These are phyloP conservation scores for Pygocentrus nattereri DNA, from an alignment of 2,797 vertebrate species.

Conservation along the genomic window DNA sequence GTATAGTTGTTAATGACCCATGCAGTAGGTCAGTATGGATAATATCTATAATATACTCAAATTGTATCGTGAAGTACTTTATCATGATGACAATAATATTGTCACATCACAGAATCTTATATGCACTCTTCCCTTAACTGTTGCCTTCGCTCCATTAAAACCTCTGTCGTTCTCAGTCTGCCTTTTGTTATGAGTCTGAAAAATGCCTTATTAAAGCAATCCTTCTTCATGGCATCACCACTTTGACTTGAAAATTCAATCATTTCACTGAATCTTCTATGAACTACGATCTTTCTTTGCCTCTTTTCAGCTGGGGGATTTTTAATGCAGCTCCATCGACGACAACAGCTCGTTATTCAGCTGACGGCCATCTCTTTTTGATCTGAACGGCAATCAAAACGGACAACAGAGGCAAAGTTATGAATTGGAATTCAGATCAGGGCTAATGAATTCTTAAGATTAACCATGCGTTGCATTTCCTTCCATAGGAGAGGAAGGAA, in stretches of 20 bases:
- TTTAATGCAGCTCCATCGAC: neutral
- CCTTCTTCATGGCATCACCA: conserved; percentile 67
- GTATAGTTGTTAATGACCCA: too few species aligned
- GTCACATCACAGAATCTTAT: neutral
- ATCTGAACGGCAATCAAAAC: neutral
- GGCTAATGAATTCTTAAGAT: neutral
- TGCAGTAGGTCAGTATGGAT: too few species aligned
- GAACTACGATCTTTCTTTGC: conserved; percentile 53
- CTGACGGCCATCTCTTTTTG: neutral
- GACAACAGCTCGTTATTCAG: neutral
- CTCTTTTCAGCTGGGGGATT: conserved; percentile 5
- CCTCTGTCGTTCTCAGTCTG: conserved; percentile 51
- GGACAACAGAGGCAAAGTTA: neutral
- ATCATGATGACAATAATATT: neutral
- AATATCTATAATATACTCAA: too few species aligned
- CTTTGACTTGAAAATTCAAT: conserved; percentile 75
- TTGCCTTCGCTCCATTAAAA: conserved; percentile 40
- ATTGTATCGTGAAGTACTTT: neutral
- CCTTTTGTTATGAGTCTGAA: conserved; percentile 63
- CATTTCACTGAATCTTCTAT: conserved; percentile 66
- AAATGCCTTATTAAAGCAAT: conserved; percentile 66
- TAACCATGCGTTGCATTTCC: neutral
- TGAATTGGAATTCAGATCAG: neutral
- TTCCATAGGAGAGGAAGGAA: neutral
- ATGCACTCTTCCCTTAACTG: neutral